phyloP scores from a whole-genome alignment of 2,113 vertebrate species.

The Capreolus pygargus region DNA sequence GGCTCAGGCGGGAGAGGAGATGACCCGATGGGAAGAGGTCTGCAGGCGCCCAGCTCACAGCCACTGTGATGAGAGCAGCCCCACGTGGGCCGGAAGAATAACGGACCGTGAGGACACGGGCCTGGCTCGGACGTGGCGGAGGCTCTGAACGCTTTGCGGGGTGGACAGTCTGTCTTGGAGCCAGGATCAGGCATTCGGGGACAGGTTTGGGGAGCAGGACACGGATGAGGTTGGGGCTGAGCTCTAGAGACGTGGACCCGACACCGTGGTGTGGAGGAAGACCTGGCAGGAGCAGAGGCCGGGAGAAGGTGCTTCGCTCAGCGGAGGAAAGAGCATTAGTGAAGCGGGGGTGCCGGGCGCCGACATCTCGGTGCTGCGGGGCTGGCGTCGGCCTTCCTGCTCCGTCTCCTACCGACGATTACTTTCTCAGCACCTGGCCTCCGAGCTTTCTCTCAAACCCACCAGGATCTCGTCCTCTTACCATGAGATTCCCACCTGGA shows the following conservation, averaged over 20 bases:
- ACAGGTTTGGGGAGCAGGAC: neutral
- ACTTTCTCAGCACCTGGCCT: rapidly evolving
- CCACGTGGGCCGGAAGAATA: rapidly evolving
- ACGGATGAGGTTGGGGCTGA: no score
- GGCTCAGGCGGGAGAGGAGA: neutral
- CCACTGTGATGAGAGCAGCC: rapidly evolving
- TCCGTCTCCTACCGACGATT: neutral
- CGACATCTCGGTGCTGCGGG: neutral
- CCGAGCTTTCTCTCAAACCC: neutral
- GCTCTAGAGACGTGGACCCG: no score
- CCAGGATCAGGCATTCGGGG: no score
- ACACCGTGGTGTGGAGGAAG: no score
- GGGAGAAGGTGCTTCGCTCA: neutral
- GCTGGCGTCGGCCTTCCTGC: neutral
- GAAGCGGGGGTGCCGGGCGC: neutral
- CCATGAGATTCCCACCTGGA: neutral
- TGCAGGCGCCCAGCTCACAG: neutral
- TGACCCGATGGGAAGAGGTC: rapidly evolving
- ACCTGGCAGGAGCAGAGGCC: neutral
- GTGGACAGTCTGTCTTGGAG: no score
- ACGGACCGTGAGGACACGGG: rapidly evolving
- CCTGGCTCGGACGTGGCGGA: neutral
- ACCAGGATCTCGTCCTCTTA: neutral
- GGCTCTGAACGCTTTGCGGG: neutral
- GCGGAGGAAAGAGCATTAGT: neutral